phyloP scores from a whole-genome alignment of 2,888 invertebrate genomes.

The Acleris emargana region DNA sequence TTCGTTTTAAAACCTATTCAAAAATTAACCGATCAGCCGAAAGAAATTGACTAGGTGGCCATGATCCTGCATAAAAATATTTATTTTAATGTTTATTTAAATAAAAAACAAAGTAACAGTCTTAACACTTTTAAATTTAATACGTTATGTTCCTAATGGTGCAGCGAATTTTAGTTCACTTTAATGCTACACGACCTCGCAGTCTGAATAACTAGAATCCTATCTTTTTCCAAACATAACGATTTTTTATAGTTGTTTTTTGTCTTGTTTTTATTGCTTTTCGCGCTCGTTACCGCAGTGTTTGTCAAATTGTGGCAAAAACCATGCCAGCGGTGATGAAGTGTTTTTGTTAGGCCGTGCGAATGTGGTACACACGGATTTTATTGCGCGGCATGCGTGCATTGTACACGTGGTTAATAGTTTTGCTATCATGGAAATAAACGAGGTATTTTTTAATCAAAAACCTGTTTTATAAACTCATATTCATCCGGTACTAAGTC shows the following conservation, averaged over 20 bases:
- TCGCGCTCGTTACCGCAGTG: constrained; percentile 8
- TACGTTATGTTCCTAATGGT: no score
- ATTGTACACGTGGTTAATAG: neutral
- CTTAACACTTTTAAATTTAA: no score
- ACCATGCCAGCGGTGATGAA: neutral
- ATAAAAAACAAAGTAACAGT: no score
- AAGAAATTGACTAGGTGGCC: no score
- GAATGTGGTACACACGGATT: neutral
- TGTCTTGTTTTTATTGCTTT: neutral
- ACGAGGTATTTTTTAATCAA: neutral
- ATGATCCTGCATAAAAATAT: no score
- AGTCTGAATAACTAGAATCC: no score
- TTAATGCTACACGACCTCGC: no score
- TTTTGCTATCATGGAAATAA: neutral
- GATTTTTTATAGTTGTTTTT: neutral
- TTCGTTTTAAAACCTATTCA: no score
- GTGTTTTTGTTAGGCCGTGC: constrained; percentile 9
- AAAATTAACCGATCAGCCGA: no score
- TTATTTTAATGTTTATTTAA: no score
- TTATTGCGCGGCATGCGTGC: neutral
- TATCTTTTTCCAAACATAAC: no score
- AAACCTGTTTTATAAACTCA: neutral
- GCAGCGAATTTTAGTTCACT: no score
- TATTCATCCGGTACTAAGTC: neutral
- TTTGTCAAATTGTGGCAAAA: constrained; percentile 16